Base-by-base conservation (phyloP, 1,140 invertebrate genomes). In the Panagrolaimus sp. region DNA sequence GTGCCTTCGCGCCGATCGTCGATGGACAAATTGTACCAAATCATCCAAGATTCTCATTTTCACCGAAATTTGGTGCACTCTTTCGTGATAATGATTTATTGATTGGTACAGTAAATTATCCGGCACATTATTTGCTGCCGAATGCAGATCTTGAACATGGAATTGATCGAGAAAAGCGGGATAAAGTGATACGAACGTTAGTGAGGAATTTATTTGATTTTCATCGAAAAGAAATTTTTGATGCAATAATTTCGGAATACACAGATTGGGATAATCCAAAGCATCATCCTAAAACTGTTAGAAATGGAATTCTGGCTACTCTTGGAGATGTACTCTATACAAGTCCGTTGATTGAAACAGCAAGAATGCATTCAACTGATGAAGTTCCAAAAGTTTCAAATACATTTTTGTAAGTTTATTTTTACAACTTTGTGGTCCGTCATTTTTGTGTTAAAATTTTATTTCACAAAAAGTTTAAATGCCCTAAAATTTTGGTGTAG, bases 181-280 rank as follows among this genome's bases (percentile, higher is more conserved):
- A 93, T 68, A 79, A 75, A 67, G 76, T 82, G 7, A 65, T 83
- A 20, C 67, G 80, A 23, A 96, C 93, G 9, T 92, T 97, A 80
- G 87, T 88, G 48, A 90, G 92, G 23, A 91, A 92, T 83, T 90
- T 92, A 7, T 83, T 72, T 65, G 70, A 78, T 63, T 75, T 92
- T 85, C 93, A 97, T 84, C 87, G 95, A 72, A 93, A 92, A 77
- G 93, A 98, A 84, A 96, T 98, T 83, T 94, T 93, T 85, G 92
- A 94, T 78, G 96, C 94, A 46, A 89, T 95, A 25, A 90, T 96
- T 73, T 96, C 97, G 84, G 92, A 97, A 82, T 98, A 98, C 84
- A 96, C 92, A 2, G 92, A 96, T 83, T 96, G 93, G 93, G 92
- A 94, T 79, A 87, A 90, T 73, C 91, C 92, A 25, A 83, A 79